Evolutionary conservation across 2,888 invertebrate species (phyloP).

Genomic region (Drosophila trichaetosa): DNA sequence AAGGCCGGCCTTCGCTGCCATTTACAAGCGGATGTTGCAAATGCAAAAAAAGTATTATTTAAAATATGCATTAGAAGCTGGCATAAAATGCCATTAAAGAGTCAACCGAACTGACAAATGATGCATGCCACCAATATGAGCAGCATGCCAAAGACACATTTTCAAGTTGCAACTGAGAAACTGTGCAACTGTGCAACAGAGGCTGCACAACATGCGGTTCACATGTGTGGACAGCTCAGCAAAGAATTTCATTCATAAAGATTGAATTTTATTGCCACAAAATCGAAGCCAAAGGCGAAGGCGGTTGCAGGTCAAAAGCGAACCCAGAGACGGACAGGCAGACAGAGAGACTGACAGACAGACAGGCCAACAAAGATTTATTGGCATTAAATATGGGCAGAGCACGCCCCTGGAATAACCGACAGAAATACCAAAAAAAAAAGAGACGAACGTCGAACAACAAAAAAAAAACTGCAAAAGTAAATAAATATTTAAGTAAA

Average conservation of each 20-base stretch:
- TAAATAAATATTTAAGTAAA: constrained; percentile 7
- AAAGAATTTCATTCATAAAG: constrained; percentile 73
- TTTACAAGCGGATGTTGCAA: constrained; percentile 59
- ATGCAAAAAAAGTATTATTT: constrained; percentile 25
- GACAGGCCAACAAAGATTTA: constrained; percentile 49
- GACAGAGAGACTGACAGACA: constrained; percentile 1
- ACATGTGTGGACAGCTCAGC: constrained; percentile 57
- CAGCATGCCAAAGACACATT: constrained; percentile 25
- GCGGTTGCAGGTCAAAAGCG: constrained; percentile 24
- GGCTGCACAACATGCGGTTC: constrained; percentile 56
- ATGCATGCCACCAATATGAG: constrained; percentile 23
- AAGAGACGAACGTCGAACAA: constrained; percentile 1
- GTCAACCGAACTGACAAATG: constrained; percentile 10
- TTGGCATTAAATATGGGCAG: constrained; percentile 56
- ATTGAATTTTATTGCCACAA: constrained; percentile 62
- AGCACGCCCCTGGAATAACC: constrained; percentile 40
- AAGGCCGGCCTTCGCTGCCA: constrained; percentile 56
- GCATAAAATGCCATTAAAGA: constrained; percentile 28
- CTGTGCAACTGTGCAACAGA: constrained; percentile 1
- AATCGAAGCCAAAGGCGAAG: constrained; percentile 37
- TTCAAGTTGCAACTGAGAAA: constrained; percentile 37
- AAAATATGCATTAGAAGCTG: constrained; percentile 56
- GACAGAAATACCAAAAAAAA: constrained; percentile 29
- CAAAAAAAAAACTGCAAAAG: constrained; percentile 25
- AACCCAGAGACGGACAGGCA: background rate